Percentiles rank a stretch among this genome's conserved stretches.
Evolutionary conservation across 2,113 vertebrate genomes (phyloP).

Genomic region (Upupa epops): DNA sequence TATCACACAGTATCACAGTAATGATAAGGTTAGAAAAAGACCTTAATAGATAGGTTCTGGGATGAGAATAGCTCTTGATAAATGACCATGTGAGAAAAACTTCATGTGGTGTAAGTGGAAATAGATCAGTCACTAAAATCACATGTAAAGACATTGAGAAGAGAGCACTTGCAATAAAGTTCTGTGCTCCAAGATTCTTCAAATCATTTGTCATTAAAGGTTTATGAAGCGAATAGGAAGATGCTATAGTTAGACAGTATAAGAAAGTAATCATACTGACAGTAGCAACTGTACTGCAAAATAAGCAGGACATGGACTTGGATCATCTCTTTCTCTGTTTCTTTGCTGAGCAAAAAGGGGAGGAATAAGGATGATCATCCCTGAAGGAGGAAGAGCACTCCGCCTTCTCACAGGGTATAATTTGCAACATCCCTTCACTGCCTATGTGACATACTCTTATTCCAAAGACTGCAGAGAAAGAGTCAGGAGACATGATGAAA

Average conservation of each 20-base stretch:
- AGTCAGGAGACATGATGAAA: not conserved
- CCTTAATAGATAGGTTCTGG: not conserved
- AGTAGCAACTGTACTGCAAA: not conserved
- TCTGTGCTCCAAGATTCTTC: not conserved
- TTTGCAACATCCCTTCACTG: not conserved
- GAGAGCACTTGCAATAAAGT: not conserved
- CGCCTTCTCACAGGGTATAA: not conserved
- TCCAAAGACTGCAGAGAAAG: not conserved
- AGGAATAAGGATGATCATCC: not conserved
- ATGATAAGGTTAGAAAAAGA: too few species aligned
- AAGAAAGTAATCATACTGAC: not conserved
- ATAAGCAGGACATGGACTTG: not conserved
- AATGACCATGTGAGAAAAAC: not conserved
- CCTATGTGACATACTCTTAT: fast-evolving
- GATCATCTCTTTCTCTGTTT: not conserved
- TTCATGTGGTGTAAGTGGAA: constrained; percentile 41
- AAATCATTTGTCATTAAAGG: constrained; percentile 9
- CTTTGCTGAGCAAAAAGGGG: not conserved
- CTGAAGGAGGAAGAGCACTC: not conserved
- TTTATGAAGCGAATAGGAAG: not conserved
- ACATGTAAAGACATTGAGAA: not conserved
- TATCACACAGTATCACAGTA: too few species aligned
- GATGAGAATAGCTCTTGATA: not conserved
- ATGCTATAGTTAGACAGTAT: not conserved
- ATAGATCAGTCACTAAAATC: not conserved